Evolutionary conservation across 2,113 vertebrate species (phyloP).

Genomic region (Dunckerocampus dactyliophorus): DNA sequence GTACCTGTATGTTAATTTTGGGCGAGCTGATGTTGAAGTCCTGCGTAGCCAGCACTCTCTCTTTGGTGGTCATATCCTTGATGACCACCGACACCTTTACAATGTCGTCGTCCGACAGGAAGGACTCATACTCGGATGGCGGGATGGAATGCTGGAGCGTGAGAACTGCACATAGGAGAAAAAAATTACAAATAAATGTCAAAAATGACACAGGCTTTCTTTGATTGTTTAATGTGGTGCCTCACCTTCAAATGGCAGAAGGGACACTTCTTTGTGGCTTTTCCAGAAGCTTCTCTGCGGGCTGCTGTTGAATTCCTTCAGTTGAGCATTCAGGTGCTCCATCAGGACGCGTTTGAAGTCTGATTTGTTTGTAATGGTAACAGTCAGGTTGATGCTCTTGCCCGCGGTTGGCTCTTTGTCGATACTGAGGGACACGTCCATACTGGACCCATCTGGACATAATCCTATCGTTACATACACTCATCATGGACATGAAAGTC

Average conservation of each 20-base stretch:
- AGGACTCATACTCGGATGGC: conserved; percentile 31
- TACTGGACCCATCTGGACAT: not conserved
- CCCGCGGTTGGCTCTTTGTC: conserved; percentile 28
- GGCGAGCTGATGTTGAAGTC: conserved; percentile 48
- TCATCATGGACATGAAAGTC: not conserved
- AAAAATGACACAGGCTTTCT: not conserved
- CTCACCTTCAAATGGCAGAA: conserved; percentile 45
- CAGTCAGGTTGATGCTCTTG: conserved; percentile 34
- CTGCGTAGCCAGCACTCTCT: conserved; percentile 39
- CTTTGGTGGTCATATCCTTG: conserved; percentile 38
- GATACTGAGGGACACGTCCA: conserved; percentile 47
- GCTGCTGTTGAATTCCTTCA: conserved; percentile 45
- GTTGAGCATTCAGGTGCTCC: conserved; percentile 51
- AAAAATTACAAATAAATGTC: not conserved
- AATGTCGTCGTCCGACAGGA: conserved; percentile 34
- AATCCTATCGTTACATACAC: not conserved
- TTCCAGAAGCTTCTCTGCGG: conserved; percentile 47
- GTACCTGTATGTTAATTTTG: conserved; percentile 41
- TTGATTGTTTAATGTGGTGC: not conserved
- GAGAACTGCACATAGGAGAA: conserved; percentile 26
- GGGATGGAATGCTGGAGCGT: conserved; percentile 31
- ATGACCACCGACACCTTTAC: conserved; percentile 55
- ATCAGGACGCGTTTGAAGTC: conserved; percentile 16
- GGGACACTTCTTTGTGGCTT: conserved; percentile 9
- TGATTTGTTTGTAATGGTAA: conserved; percentile 43